Conservation (phyloP, 2,797 vertebrate genomes). For the Poeciliopsis infans region DNA sequence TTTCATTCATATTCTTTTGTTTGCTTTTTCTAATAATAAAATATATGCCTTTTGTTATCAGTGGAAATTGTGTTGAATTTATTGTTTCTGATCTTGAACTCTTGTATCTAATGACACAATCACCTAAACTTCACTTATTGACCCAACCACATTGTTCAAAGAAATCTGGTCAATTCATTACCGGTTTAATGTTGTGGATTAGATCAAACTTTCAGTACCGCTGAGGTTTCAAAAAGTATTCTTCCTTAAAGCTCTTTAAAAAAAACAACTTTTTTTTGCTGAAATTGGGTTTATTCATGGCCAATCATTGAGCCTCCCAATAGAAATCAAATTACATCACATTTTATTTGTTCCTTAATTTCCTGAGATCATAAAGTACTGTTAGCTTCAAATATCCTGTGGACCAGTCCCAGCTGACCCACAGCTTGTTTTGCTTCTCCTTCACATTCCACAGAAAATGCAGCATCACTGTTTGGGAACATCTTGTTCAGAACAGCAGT, state of each 20-base stretch:
- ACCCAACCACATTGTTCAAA: not conserved
- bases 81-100: not conserved
- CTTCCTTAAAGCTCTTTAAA: not conserved
- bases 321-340: not conserved
- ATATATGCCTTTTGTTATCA: not conserved
- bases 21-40: not conserved
- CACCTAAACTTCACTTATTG: not conserved
- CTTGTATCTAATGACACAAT: not conserved
- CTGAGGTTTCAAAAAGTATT: not conserved
- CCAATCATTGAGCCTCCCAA: not conserved
- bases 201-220: not conserved
- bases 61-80: not conserved
- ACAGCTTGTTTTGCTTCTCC: slow-evolving; percentile 39
- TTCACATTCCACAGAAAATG: slow-evolving; percentile 43
- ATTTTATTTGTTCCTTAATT: not conserved
- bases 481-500: slow-evolving; percentile 42
- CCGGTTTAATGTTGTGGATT: not conserved
- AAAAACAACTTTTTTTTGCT: too few species aligned
- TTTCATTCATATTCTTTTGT: not conserved
- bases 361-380: not conserved
- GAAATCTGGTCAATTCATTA: not conserved
- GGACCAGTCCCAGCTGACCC: not conserved
- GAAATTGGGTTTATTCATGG: not conserved
- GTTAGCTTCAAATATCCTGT: not conserved
- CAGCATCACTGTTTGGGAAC: slow-evolving; percentile 55